A percentile compares a stretch with the other conserved stretches of the same genome.
phyloP scores from a whole-genome alignment of 2,888 invertebrate genomes.

The Dolichomitus sp. region DNA sequence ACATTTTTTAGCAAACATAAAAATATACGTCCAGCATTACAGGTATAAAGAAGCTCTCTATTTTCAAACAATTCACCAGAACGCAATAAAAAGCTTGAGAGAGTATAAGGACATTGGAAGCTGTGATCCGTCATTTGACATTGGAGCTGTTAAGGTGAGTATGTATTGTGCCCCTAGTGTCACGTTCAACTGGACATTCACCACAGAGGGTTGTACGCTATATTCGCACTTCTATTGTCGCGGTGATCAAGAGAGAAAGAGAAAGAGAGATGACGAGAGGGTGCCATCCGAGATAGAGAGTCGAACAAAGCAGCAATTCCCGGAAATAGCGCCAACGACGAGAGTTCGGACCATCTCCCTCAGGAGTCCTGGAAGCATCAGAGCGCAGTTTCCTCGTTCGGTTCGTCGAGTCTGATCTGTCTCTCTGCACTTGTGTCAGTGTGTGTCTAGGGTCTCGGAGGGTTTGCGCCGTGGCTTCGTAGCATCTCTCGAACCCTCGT shows the following conservation, averaged over 20 bases:
- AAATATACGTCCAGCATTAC: neutral
- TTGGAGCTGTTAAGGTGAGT: slow-evolving; percentile 5
- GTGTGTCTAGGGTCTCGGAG: neutral
- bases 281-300: slow-evolving; percentile 17
- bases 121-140: slow-evolving; percentile 4
- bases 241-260: neutral
- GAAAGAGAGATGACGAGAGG: slow-evolving; percentile 23
- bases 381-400: slow-evolving; percentile 33
- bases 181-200: slow-evolving; percentile 54
- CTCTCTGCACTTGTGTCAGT: neutral
- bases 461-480: slow-evolving; percentile 17
- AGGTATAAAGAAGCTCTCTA: neutral
- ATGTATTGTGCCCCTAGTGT: slow-evolving; percentile 41
- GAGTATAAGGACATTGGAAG: neutral
- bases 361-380: slow-evolving; percentile 29
- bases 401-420: slow-evolving; percentile 16
- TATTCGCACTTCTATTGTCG: slow-evolving; percentile 34
- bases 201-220: slow-evolving; percentile 18
- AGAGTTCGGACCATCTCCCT: slow-evolving; percentile 2
- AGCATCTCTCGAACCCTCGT: slow-evolving; percentile 32
- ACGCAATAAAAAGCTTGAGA: neutral
- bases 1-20: too few species aligned
- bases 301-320: slow-evolving; percentile 59
- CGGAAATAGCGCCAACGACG: slow-evolving; percentile 50
- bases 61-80: neutral